Conservation (phyloP, 2,113 vertebrate genomes). For the Entelurus aequoreus region DNA sequence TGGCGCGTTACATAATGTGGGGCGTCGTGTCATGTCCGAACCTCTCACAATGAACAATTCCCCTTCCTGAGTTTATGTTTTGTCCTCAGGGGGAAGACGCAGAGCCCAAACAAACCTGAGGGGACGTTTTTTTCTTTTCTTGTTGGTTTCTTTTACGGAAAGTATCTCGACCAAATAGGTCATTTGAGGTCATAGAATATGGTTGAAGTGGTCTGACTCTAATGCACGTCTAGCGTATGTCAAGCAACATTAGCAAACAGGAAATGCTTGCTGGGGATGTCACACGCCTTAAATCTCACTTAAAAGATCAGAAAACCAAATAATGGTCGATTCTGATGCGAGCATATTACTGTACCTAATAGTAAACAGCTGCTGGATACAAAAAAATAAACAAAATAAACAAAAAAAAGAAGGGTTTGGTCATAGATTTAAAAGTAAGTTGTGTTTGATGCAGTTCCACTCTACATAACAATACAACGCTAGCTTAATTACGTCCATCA, state of each 20-base stretch:
- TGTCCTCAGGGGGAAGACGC: constrained; percentile 50
- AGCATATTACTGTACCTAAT: too few relatives aligned
- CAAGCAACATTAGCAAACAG: constrained; percentile 48
- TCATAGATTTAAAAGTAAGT: too few relatives aligned
- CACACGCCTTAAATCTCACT: constrained; percentile 10
- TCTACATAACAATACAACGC: too few relatives aligned
- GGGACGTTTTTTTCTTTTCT: constrained; percentile 20
- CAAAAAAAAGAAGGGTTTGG: too few relatives aligned
- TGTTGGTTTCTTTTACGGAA: background rate
- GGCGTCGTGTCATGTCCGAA: constrained; percentile 52
- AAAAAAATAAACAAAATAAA: too few relatives aligned
- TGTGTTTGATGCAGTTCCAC: too few relatives aligned
- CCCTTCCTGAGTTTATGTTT: constrained; percentile 66
- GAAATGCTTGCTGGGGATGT: constrained; percentile 53
- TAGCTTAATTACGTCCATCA: too few relatives aligned
- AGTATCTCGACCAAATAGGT: constrained; percentile 26
- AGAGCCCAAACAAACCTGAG: constrained; percentile 53
- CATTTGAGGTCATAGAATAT: constrained; percentile 13
- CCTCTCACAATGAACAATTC: constrained; percentile 66
- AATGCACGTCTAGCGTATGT: constrained; percentile 4
- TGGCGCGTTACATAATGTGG: constrained; percentile 52
- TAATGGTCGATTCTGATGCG: too few relatives aligned
- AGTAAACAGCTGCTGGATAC: too few relatives aligned
- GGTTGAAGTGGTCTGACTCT: constrained; percentile 9
- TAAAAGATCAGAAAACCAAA: constrained; percentile 13